phyloP scores from a whole-genome alignment of 2,113 vertebrate species.

The Atlantisia rogersi region DNA sequence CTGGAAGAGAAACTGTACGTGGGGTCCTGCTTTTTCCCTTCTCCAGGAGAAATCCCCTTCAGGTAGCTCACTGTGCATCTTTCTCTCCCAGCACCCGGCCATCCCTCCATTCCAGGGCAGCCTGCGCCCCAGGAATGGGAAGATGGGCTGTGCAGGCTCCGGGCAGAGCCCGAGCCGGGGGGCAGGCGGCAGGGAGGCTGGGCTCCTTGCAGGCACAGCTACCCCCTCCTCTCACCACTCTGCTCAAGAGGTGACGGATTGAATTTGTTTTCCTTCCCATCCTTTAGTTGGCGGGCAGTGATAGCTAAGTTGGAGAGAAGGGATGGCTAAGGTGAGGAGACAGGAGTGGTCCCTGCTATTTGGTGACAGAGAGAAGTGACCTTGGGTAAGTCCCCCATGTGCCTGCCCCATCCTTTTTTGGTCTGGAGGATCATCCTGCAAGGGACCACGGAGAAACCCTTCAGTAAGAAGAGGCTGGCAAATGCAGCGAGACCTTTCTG shows the following conservation, averaged over 20 bases:
- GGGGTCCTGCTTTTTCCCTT: not conserved
- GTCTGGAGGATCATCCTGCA: not conserved
- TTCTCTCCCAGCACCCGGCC: not conserved
- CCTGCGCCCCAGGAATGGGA: not conserved
- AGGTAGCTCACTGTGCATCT: not conserved
- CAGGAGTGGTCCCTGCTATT: not conserved
- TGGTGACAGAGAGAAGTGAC: not conserved
- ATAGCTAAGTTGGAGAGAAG: not conserved
- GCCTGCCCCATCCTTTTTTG: not conserved
- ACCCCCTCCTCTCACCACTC: not conserved
- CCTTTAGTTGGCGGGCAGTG: not conserved
- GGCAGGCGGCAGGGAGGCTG: not conserved
- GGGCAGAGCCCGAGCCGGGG: not conserved
- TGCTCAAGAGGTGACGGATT: not conserved
- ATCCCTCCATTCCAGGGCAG: not conserved
- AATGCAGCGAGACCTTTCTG: constrained; percentile 14
- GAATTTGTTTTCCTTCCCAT: not conserved
- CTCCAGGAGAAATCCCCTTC: not conserved
- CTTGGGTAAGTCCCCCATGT: not conserved
- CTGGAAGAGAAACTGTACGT: not conserved
- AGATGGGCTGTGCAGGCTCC: not conserved
- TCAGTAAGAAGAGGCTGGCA: not conserved
- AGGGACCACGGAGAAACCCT: not conserved
- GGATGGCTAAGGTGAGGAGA: not conserved
- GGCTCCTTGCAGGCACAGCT: not conserved